These are phyloP conservation scores for Tetragonisca angustula DNA, from an alignment of 2,888 invertebrate species.

Conservation along the genomic window DNA sequence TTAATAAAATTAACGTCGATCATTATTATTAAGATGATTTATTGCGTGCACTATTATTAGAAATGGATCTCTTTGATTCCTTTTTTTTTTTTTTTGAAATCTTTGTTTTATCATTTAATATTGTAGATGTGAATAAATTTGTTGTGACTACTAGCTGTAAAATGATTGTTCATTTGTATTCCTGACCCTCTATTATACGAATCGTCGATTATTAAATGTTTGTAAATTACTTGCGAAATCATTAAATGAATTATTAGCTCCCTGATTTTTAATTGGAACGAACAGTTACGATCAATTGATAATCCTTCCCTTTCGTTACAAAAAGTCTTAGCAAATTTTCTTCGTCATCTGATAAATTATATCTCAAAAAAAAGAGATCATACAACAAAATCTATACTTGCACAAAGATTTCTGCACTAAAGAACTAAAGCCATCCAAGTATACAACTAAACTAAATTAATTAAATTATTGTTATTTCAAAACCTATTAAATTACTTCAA, in stretches of 20 bases:
- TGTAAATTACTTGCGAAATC: too few species aligned
- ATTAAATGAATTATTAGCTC: too few species aligned
- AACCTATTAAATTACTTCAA: too few species aligned
- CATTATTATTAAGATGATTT: neutral
- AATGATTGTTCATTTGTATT: neutral
- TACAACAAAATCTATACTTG: neutral
- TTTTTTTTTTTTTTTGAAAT: neutral
- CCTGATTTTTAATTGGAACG: too few species aligned
- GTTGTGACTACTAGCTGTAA: neutral
- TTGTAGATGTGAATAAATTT: constrained; percentile 14
- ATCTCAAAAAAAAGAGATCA: neutral
- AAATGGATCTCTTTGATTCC: neutral
- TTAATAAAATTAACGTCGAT: neutral
- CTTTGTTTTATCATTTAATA: neutral
- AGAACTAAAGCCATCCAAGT: too few species aligned
- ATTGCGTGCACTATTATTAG: neutral
- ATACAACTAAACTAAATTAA: too few species aligned
- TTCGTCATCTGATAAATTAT: neutral
- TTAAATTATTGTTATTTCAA: too few species aligned
- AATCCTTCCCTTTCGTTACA: neutral
- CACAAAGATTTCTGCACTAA: neutral
- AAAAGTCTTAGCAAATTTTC: neutral
- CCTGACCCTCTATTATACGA: too few species aligned
- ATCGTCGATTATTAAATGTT: too few species aligned
- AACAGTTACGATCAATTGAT: too few species aligned